Conservation (phyloP, 1,140 invertebrate genomes). For the Vanessa atalanta region DNA sequence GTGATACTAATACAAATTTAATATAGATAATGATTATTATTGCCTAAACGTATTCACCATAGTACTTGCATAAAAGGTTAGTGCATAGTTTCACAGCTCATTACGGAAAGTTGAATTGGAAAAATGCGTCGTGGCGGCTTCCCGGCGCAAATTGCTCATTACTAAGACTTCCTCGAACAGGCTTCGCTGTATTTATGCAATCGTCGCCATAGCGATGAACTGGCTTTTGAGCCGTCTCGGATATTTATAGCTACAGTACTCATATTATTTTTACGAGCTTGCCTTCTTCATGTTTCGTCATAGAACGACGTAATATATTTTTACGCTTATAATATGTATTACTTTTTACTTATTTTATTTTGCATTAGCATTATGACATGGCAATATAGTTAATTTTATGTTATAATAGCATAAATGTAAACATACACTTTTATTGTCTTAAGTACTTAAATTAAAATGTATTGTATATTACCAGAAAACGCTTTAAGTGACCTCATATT, state of each 20-base stretch:
- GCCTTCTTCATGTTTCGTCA: constrained; percentile 15
- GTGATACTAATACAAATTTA: too few relatives aligned
- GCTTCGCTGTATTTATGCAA: constrained; percentile 50
- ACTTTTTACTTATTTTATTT: background rate
- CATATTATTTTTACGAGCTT: constrained; percentile 26
- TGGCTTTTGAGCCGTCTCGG: constrained; percentile 36
- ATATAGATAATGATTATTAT: background rate
- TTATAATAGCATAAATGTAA: background rate
- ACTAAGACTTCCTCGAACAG: constrained; percentile 57
- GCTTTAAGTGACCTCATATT: too few relatives aligned
- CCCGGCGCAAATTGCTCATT: constrained; percentile 58
- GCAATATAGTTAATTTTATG: background rate
- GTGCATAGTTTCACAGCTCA: constrained; percentile 53
- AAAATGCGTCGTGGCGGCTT: constrained; percentile 53
- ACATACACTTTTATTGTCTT: too few relatives aligned
- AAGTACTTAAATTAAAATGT: too few relatives aligned
- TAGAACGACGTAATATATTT: constrained; percentile 13
- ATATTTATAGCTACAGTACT: constrained; percentile 33
- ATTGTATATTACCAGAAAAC: too few relatives aligned
- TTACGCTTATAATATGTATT: background rate
- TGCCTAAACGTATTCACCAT: background rate
- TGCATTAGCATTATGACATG: background rate
- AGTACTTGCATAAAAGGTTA: constrained; percentile 38
- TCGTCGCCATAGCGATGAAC: constrained; percentile 40
- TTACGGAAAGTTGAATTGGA: constrained; percentile 61